Base-by-base conservation (phyloP, 2,888 invertebrate genomes). In the Drosophila affinis region DNA sequence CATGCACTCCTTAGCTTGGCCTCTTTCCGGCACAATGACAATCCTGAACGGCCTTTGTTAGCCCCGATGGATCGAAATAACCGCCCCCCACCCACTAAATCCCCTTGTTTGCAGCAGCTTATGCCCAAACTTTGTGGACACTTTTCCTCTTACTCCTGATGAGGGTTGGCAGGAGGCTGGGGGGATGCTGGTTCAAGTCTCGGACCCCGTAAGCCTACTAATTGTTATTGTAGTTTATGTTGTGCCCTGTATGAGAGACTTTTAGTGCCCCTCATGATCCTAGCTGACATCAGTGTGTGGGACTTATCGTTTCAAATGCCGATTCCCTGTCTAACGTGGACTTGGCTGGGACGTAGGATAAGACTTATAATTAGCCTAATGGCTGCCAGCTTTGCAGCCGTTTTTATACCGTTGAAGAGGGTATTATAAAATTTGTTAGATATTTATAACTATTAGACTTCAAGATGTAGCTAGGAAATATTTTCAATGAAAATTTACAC, bases 281-380 rank as follows among this genome's bases (percentile, higher is more conserved):
- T 47, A 69, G 61, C 62, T 65, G 81, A 69, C 70, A 73, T 62
- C 60, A 49, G 48, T 59, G 17, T 56, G 48, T 53, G 58, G 56
- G 62, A 70, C 75, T 73, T 72, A 85, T 74, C 74, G 57, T 81
- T 69, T 69, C 52, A 54, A 62, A 86, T 53, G 46, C 76, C 55
- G 51, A 76, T 63, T 60, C 52, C 49, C 52, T 55, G 59, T 58
- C 64, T 59, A 44, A 60, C 44, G 47, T 61, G 46, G 53, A 57
- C 49, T 55, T 51, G 7, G 9, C 9, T 29, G 29, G 7, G 59
- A 61, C 18, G 56, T 55, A 0, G 45, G 32, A 21, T 47, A 53
- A 39, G 45, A 54, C 48, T 70, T 72, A 88, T 86, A 86, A 88
- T 88, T 86, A 78, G 81, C 81, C 79, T 79, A 83, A 79, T 79